phyloP scores from a whole-genome alignment of 35 echinoderm and acorn worm species.

The Apostichopus parvimensis region DNA sequence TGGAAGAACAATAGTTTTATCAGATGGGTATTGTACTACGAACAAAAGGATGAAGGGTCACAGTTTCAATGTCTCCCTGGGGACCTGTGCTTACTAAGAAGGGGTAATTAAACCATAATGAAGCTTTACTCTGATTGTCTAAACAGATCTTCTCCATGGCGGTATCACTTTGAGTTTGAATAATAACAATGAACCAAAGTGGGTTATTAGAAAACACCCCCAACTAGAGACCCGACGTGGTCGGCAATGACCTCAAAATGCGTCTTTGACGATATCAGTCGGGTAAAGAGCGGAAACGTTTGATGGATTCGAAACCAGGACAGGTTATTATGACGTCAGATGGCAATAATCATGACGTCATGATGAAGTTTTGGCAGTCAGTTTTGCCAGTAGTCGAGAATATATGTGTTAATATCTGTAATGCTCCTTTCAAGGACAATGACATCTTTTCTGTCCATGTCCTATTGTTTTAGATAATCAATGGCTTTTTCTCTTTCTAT shows the following conservation, averaged over 20 bases:
- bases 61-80: neutral
- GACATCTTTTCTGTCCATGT: too few relatives aligned
- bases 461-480: too few relatives aligned
- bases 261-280: neutral
- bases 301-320: conserved; percentile 2
- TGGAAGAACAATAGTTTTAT: conserved; percentile 24
- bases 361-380: neutral
- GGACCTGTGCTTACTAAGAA: neutral
- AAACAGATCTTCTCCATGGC: neutral
- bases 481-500: too few relatives aligned
- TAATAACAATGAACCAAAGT: conserved; percentile 35
- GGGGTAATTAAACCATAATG: neutral
- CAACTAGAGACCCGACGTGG: neutral
- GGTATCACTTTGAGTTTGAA: neutral
- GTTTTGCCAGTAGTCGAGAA: too few relatives aligned
- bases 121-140: neutral
- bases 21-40: conserved; percentile 1
- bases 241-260: conserved; percentile 24
- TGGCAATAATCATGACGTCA: neutral
- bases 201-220: conserved; percentile 2
- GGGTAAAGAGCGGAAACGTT: neutral
- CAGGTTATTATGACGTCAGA: neutral
- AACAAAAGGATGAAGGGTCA: neutral
- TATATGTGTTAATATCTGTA: too few relatives aligned
- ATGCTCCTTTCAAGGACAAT: too few relatives aligned